These are phyloP conservation scores for Stenurella melanura DNA, from an alignment of 2,888 invertebrate genomes.

Conservation along the genomic window DNA sequence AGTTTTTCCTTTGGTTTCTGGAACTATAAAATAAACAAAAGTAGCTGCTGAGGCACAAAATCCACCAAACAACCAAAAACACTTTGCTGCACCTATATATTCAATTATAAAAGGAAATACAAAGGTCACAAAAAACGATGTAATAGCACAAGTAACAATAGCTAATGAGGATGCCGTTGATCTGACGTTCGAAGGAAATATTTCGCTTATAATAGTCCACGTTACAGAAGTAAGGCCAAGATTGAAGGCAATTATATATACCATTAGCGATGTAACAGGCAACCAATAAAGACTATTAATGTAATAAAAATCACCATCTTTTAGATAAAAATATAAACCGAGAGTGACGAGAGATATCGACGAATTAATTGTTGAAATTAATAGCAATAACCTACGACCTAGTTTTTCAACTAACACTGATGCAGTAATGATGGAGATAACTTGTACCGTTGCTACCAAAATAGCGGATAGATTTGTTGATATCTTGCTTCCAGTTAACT, in stretches of 20 bases:
- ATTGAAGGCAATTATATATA: constrained; percentile 85
- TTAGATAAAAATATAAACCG: constrained; percentile 79
- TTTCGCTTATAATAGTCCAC: constrained; percentile 88
- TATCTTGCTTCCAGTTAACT: constrained; percentile 81
- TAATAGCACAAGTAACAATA: constrained; percentile 40
- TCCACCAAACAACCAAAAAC: constrained; percentile 52
- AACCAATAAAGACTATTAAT: constrained; percentile 77
- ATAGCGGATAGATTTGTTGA: constrained; percentile 81
- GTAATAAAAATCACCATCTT: constrained; percentile 63
- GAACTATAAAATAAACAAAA: constrained; percentile 48
- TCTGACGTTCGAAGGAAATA: constrained; percentile 86
- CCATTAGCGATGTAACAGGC: constrained; percentile 80
- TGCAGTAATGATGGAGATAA: constrained; percentile 79
- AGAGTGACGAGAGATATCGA: constrained; percentile 77
- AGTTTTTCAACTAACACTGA: constrained; percentile 84
- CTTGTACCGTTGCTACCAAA: constrained; percentile 85
- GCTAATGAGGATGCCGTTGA: constrained; percentile 74
- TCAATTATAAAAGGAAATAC: constrained; percentile 50
- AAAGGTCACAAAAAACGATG: constrained; percentile 52
- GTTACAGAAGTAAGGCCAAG: constrained; percentile 83
- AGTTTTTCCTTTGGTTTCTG: constrained; percentile 58
- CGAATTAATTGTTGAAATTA: constrained; percentile 80
- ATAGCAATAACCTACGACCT: constrained; percentile 81
- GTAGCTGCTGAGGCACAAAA: constrained; percentile 42
- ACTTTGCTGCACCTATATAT: constrained; percentile 43